Conservation (phyloP, 2,113 vertebrate genomes). For the Cryptotis parvus region DNA sequence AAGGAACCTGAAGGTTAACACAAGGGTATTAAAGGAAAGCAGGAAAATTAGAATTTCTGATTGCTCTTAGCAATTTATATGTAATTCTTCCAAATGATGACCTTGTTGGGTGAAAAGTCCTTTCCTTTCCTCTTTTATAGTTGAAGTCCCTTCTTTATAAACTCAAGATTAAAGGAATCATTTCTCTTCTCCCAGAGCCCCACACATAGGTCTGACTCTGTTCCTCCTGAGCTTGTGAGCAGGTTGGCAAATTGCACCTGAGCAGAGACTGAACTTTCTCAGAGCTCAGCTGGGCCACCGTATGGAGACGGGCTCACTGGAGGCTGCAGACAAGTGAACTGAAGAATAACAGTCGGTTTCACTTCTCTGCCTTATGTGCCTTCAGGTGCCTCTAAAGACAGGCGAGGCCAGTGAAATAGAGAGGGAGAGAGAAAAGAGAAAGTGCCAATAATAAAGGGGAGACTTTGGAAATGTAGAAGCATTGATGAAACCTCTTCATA, state of each 20-base stretch:
- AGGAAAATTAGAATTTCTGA: background rate
- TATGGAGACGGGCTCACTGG: conserved; percentile 81
- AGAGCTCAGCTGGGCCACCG: conserved; percentile 81
- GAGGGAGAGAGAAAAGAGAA: conserved; percentile 49
- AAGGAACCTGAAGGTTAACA: background rate
- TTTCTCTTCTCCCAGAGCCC: background rate
- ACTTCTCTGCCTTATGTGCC: conserved; percentile 78
- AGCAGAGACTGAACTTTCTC: conserved; percentile 54
- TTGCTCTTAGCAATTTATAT: background rate
- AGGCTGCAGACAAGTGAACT: conserved; percentile 82
- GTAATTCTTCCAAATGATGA: background rate
- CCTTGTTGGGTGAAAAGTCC: background rate
- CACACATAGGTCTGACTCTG: background rate
- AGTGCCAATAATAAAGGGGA: conserved; percentile 20
- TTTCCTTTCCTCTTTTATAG: background rate
- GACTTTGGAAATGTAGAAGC: conserved; percentile 23
- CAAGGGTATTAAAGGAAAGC: conserved; percentile 19
- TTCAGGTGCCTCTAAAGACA: conserved; percentile 81
- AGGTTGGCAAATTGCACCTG: conserved; percentile 68
- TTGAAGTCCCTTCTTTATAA: background rate
- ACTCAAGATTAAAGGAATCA: background rate
- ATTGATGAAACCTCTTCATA: background rate
- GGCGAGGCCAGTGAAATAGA: conserved; percentile 62
- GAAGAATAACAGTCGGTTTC: conserved; percentile 83
- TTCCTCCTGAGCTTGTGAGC: conserved; percentile 59